Percentiles rank a stretch among this genome's conserved stretches.
These are phyloP conservation scores for Tenthredo distinguenda DNA, from an alignment of 2,888 invertebrate genomes.

Conservation along the genomic window DNA sequence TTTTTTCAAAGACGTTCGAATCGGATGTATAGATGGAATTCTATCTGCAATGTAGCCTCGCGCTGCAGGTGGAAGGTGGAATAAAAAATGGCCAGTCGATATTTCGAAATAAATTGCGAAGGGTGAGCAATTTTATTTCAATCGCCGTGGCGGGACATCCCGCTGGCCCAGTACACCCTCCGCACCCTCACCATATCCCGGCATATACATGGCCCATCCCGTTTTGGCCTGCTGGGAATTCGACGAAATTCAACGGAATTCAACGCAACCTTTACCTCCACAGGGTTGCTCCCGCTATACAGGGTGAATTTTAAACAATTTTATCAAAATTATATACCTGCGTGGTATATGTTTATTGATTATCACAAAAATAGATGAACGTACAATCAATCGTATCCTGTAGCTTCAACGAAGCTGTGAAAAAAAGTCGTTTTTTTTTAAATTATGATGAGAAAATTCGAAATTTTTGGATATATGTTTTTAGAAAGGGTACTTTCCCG, in stretches of 20 bases:
- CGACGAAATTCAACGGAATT: slow-evolving; percentile 32
- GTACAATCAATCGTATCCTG: too few relatives aligned
- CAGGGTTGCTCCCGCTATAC: not conserved
- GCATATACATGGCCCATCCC: not conserved
- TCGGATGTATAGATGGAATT: not conserved
- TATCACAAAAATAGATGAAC: too few relatives aligned
- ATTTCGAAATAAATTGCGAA: slow-evolving; percentile 54
- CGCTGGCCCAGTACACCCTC: slow-evolving; percentile 46
- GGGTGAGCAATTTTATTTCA: slow-evolving; percentile 54
- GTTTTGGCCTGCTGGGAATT: slow-evolving; percentile 38
- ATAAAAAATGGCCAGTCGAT: slow-evolving; percentile 51
- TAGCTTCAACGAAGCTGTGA: too few relatives aligned
- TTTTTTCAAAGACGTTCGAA: not conserved
- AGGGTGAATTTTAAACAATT: not conserved
- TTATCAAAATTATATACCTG: not conserved
- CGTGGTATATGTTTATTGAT: not conserved
- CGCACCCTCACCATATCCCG: not conserved
- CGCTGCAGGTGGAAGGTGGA: slow-evolving; percentile 7
- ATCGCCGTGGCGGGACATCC: slow-evolving; percentile 53
- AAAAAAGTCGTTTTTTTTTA: too few relatives aligned
- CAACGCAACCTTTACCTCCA: not conserved
- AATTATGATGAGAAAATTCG: too few relatives aligned
- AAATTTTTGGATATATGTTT: too few relatives aligned
- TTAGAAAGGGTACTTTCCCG: not conserved
- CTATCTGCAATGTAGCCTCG: not conserved